phyloP scores from a whole-genome alignment of 2,888 invertebrate genomes.

The Sipha maydis region DNA sequence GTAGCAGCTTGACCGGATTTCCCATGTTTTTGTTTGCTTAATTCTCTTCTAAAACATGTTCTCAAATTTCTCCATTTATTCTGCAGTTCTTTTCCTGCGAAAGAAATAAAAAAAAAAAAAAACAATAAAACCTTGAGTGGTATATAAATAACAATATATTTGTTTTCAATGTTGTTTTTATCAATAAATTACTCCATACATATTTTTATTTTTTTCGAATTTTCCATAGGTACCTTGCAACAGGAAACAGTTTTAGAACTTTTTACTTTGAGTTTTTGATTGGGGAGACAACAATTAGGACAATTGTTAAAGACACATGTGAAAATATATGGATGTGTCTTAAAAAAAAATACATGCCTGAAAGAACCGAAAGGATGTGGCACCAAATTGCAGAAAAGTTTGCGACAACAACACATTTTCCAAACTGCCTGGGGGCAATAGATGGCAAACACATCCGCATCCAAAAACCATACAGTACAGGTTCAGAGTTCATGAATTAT shows the following conservation, averaged over 20 bases:
- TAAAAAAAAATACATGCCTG: conserved; percentile 20
- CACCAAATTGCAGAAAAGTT: conserved; percentile 16
- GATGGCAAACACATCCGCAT: no score
- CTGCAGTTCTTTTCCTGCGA: no score
- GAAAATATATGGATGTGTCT: conserved; percentile 24
- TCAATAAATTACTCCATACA: conserved; percentile 12
- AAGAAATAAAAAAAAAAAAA: neutral
- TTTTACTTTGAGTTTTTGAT: conserved; percentile 66
- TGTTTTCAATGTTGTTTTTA: conserved; percentile 3
- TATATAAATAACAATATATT: conserved; percentile 30
- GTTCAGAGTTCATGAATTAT: conserved; percentile 10
- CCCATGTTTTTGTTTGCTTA: neutral
- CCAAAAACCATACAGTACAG: conserved; percentile 3
- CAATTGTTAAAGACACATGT: conserved; percentile 35
- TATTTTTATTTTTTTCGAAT: neutral
- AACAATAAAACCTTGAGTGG: neutral
- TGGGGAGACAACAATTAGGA: conserved; percentile 64
- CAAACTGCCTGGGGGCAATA: no score
- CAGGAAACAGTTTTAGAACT: conserved; percentile 65
- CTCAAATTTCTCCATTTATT: no score
- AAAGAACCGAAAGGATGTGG: neutral
- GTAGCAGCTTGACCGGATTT: conserved; percentile 53
- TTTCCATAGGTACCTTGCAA: conserved; percentile 65
- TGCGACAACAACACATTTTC: conserved; percentile 17
- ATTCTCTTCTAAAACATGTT: neutral